Percentiles rank a stretch among this genome's conserved stretches.
phyloP scores from a whole-genome alignment of 1,140 invertebrate species.

The Bathynomus jamesi region DNA sequence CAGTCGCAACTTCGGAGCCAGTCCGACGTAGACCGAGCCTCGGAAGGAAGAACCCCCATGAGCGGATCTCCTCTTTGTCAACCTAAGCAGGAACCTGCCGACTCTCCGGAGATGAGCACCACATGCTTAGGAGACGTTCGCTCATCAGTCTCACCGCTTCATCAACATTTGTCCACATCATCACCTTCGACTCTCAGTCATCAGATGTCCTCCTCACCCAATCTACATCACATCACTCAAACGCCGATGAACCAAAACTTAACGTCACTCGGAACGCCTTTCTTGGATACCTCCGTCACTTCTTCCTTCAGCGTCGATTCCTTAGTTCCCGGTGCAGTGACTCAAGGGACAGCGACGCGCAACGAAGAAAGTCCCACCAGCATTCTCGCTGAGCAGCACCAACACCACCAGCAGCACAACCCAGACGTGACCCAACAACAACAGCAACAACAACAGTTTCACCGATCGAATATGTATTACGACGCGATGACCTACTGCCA shows the following conservation, averaged over 20 bases:
- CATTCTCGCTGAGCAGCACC: constrained; percentile 7
- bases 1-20: constrained; percentile 37
- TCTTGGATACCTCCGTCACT: constrained; percentile 27
- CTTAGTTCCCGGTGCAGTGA: constrained; percentile 35
- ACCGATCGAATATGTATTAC: constrained; percentile 31
- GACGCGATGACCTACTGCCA: constrained; percentile 36
- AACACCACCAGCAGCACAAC: constrained; percentile 9
- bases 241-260: constrained; percentile 11
- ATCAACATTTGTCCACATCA: constrained; percentile 21
- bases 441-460: constrained; percentile 21
- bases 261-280: constrained; percentile 14
- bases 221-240: constrained; percentile 24
- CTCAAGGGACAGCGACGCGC: constrained; percentile 11
- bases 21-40: constrained; percentile 35
- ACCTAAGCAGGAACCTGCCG: constrained; percentile 35
- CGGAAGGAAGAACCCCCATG: constrained; percentile 23
- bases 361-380: neutral
- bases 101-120: constrained; percentile 32
- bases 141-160: constrained; percentile 14
- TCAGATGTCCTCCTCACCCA: constrained; percentile 18
- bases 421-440: constrained; percentile 25
- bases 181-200: constrained; percentile 19
- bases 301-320: constrained; percentile 39
- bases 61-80: constrained; percentile 24
- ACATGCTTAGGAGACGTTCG: constrained; percentile 30